A percentile compares a stretch with the other conserved stretches of the same genome.
Conservation (phyloP, 2,113 vertebrate genomes). For the Lophochroa leadbeateri region DNA sequence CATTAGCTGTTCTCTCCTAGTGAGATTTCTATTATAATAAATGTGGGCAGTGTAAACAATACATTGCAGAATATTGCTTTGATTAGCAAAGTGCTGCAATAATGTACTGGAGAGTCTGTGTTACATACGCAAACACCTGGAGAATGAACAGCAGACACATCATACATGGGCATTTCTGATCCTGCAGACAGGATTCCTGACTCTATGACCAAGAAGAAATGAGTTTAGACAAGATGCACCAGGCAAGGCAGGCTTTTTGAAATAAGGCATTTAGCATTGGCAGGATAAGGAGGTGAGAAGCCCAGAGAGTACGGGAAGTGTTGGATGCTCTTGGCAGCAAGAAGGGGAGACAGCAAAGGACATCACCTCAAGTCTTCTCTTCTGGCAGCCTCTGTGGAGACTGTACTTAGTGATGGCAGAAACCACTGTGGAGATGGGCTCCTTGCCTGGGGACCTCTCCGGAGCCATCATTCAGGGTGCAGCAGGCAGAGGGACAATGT, state of each 20-base stretch:
- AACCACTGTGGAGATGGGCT: not conserved
- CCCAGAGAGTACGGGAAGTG: rapidly evolving
- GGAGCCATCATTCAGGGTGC: not conserved
- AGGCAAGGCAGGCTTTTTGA: not conserved
- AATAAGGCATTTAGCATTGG: not conserved
- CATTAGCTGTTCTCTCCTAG: not conserved
- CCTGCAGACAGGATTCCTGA: not conserved
- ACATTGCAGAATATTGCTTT: not conserved
- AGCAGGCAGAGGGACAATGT: rapidly evolving
- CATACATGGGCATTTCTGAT: not conserved
- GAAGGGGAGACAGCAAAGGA: not conserved
- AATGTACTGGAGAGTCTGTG: not conserved
- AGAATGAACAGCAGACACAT: not conserved
- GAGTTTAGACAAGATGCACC: not conserved
- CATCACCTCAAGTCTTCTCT: not conserved
- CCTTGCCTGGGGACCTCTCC: not conserved
- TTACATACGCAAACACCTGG: rapidly evolving
- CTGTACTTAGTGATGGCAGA: not conserved
- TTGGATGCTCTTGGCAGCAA: not conserved
- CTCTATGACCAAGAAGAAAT: not conserved
- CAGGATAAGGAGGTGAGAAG: not conserved
- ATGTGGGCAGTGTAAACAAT: not conserved
- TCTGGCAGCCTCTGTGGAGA: not conserved
- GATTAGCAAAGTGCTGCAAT: not conserved
- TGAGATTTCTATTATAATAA: not conserved